Evolutionary conservation across 2,888 invertebrate species (phyloP).

Genomic region (Leptopilina drosophilae): DNA sequence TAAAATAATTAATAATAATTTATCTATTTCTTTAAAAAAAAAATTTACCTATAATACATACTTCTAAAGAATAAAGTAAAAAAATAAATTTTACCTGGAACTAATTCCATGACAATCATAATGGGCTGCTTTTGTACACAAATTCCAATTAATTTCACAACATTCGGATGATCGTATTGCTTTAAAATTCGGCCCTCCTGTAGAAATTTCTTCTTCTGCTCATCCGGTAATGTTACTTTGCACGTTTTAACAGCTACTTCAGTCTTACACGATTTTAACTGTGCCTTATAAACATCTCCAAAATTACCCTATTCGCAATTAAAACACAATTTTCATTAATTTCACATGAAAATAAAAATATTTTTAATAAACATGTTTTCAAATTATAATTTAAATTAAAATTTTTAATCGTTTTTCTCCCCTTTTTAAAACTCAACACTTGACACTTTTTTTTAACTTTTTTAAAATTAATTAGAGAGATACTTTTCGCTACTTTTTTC

Average conservation of each 20-base stretch:
- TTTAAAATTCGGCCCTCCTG: constrained; percentile 97
- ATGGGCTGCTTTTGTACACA: constrained; percentile 99
- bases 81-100: constrained; percentile 81
- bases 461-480: no score
- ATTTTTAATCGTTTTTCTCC: no score
- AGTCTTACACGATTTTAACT: constrained; percentile 87
- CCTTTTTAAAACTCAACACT: no score
- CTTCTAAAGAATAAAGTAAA: neutral
- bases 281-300: constrained; percentile 97
- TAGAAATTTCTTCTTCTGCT: constrained; percentile 94
- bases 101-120: constrained; percentile 99
- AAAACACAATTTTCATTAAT: no score
- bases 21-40: neutral
- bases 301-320: constrained; percentile 91
- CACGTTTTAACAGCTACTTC: constrained; percentile 98
- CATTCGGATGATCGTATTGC: constrained; percentile 97
- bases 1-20: no score
- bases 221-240: constrained; percentile 94
- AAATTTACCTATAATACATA: constrained; percentile 1
- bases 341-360: no score
- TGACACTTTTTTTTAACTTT: no score
- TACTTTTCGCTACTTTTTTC: no score
- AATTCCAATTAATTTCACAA: constrained; percentile 96
- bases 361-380: no score
- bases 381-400: no score